A percentile compares a stretch with the other conserved stretches of the same genome.
Conservation (phyloP, 2,113 vertebrate genomes). For the Takifugu flavidus region DNA sequence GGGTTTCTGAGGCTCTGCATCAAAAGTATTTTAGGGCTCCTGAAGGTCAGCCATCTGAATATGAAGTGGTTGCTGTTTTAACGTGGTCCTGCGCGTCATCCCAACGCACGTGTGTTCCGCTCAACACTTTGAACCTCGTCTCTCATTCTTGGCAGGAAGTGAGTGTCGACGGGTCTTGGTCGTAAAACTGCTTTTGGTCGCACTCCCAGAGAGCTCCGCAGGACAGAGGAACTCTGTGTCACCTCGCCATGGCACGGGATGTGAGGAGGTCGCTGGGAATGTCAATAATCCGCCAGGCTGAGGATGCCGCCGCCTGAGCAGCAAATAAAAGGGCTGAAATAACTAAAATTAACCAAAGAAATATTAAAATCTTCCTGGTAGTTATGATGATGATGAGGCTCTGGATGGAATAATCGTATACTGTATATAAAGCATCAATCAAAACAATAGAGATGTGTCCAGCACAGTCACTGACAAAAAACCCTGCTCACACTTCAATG, state of each 20-base stretch:
- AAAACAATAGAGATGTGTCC: too few relatives aligned
- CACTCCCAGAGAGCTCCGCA: constrained; percentile 53
- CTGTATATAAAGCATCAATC: too few relatives aligned
- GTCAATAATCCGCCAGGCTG: constrained; percentile 46
- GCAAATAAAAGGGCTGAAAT: not conserved
- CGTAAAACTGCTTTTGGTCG: constrained; percentile 62
- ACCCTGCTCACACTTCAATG: too few relatives aligned
- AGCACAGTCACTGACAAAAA: too few relatives aligned
- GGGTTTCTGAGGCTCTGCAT: too few relatives aligned
- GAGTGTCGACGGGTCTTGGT: constrained; percentile 49
- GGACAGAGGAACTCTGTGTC: constrained; percentile 68
- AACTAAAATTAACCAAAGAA: too few relatives aligned
- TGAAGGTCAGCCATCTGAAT: too few relatives aligned
- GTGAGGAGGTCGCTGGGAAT: constrained; percentile 53
- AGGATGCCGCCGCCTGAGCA: constrained; percentile 24
- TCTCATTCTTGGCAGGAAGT: constrained; percentile 63
- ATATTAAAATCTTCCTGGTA: too few relatives aligned
- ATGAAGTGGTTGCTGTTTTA: too few relatives aligned
- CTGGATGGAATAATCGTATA: too few relatives aligned
- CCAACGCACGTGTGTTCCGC: constrained; percentile 20
- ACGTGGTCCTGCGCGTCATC: not conserved
- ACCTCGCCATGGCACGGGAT: constrained; percentile 46
- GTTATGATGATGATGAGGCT: too few relatives aligned
- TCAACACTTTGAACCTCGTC: constrained; percentile 52
- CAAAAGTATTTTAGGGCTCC: too few relatives aligned